Conservation (phyloP, 2,113 vertebrate genomes). For the Meriones unguiculatus region DNA sequence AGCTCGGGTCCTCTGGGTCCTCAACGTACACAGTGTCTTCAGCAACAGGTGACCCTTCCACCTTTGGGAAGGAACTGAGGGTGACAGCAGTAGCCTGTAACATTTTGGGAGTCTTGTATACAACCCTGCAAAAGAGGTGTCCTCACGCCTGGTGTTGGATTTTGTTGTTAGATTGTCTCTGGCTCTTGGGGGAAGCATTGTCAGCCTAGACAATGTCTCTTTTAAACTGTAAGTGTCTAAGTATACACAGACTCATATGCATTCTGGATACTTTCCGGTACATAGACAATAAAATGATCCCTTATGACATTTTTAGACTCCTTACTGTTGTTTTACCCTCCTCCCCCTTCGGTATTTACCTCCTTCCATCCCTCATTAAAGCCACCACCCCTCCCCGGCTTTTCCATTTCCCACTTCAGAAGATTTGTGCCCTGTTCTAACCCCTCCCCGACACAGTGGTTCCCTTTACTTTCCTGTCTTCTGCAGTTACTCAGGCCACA, state of each 20-base stretch:
- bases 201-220: background rate
- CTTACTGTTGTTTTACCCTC: background rate
- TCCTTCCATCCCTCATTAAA: background rate
- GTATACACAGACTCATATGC: background rate
- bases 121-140: background rate
- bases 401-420: background rate
- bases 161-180: background rate
- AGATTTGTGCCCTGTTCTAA: background rate
- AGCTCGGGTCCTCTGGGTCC: background rate
- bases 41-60: no score
- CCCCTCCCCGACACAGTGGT: background rate
- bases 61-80: background rate
- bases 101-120: background rate
- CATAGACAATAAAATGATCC: background rate
- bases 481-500: background rate
- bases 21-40: background rate
- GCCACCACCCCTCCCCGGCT: no score
- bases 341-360: background rate
- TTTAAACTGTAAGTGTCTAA: background rate
- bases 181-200: background rate
- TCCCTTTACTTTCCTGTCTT: background rate
- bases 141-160: background rate
- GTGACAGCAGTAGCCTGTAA: background rate
- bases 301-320: background rate
- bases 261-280: background rate